Base-by-base conservation (phyloP, 1,140 invertebrate genomes). In the Sminthurides bifidus region DNA sequence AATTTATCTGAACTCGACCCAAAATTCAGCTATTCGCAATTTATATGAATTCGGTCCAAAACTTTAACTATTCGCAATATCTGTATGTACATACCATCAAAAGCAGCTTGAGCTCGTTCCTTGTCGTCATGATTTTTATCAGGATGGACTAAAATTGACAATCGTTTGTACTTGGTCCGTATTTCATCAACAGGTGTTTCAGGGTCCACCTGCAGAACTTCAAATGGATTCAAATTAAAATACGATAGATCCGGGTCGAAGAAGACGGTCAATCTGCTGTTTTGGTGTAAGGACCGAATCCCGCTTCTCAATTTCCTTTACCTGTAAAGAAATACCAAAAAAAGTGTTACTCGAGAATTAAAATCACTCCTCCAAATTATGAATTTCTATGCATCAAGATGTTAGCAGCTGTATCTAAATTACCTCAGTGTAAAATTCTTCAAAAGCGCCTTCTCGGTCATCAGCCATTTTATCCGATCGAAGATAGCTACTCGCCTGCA, bases 61-160 rank as follows among this genome's bases (percentile, higher is more conserved):
- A 14, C 8, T 35, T 19, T 2, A 24, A 33, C 21, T 21, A 12
- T 30, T 43, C 29, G 29, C 23, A 15, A 3, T n/a, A 45, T 50
- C 5, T 41, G n/a, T 35, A n/a, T 56, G 19, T 24, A 66, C 70
- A 66, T 72, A 80, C 78, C 88, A 74, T 93, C 89, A 74, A 93
- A 93, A 55, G 87, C 85, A 70, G 85, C 81, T 71, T 98, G 90
- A 12, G 96, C 91, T 73, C 92, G 77, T 48, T 98, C 94, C 33
- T 80, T 73, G 71, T 98, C 91, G 76, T 98, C 88, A 72, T 85
- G 85, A 76, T 98, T 98, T 76, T 96, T 96, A 68, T 98, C 92
- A 41, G 95, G 96, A 84, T 99, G 95, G 1, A 98, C 91, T 60
- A 98, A 76, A 71, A 98, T 92, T 15, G 94, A 98, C 66, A 98